Conservation (phyloP, 2,797 vertebrate genomes). For the Phoeniculus purpureus region DNA sequence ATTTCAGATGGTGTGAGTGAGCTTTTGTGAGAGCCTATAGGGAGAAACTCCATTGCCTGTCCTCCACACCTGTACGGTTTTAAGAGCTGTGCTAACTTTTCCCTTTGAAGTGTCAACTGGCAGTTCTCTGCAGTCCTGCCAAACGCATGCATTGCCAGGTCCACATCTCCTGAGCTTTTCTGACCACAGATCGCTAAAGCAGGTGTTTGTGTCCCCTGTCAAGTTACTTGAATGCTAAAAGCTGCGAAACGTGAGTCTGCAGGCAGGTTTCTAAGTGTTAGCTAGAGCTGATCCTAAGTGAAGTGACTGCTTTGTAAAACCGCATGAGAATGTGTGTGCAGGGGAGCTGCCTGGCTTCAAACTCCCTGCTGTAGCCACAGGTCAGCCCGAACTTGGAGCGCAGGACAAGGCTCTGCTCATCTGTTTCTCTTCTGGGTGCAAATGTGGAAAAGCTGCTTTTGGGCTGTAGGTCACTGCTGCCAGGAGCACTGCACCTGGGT, state of each 20-base stretch:
- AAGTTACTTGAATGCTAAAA: background rate
- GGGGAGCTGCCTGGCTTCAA: background rate
- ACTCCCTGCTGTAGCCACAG: background rate
- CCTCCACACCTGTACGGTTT: background rate
- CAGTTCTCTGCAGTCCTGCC: fast-evolving
- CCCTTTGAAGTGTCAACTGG: background rate
- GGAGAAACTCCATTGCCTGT: background rate
- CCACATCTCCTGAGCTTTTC: background rate
- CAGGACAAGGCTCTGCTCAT: background rate
- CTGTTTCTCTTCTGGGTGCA: background rate
- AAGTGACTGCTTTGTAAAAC: background rate
- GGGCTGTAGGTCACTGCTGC: background rate
- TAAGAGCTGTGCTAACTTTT: background rate
- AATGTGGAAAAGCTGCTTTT: background rate
- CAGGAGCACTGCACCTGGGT: background rate
- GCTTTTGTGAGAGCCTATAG: background rate
- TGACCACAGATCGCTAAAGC: background rate
- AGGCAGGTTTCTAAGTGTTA: background rate
- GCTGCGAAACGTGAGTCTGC: background rate
- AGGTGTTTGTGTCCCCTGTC: background rate
- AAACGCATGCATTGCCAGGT: background rate
- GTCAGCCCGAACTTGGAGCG: background rate
- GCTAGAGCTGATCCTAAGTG: background rate
- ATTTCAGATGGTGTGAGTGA: constrained; percentile 31
- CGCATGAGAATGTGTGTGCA: fast-evolving